These are phyloP conservation scores for Rhizomys pruinosus DNA, from an alignment of 2,113 vertebrate species.

Conservation along the genomic window DNA sequence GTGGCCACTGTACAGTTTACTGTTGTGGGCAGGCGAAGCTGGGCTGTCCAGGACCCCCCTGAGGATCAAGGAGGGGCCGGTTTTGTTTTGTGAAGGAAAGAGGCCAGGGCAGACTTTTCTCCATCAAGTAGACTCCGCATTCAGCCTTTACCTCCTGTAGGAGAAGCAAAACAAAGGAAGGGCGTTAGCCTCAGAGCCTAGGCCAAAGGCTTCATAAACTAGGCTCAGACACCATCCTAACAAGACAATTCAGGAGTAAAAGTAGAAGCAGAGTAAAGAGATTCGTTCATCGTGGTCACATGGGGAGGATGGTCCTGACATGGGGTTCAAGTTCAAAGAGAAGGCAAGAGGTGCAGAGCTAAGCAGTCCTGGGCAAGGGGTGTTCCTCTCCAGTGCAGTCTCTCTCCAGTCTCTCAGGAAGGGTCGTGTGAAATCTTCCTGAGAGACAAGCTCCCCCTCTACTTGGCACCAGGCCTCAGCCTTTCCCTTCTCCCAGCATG, in stretches of 20 bases:
- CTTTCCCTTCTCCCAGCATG: background rate
- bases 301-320: background rate
- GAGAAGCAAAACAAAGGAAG: background rate
- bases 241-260: background rate
- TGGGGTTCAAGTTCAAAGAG: background rate
- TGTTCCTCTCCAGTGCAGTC: too few species aligned
- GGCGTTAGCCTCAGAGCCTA: background rate
- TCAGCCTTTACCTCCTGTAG: too few species aligned
- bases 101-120: rapidly evolving
- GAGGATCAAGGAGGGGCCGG: background rate
- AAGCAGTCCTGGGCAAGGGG: background rate
- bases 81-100: background rate
- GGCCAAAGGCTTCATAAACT: too few species aligned
- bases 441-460: background rate
- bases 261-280: background rate
- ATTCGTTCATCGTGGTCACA: too few species aligned
- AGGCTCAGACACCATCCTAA: background rate
- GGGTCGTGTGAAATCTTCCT: background rate
- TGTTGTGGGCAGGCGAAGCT: rapidly evolving
- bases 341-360: background rate
- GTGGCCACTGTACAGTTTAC: too few species aligned
- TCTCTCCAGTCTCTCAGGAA: background rate
- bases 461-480: background rate
- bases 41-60: rapidly evolving
- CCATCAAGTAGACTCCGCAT: rapidly evolving